Conservation (phyloP, 2,888 invertebrate genomes). For the Chymomyza procnemis region DNA sequence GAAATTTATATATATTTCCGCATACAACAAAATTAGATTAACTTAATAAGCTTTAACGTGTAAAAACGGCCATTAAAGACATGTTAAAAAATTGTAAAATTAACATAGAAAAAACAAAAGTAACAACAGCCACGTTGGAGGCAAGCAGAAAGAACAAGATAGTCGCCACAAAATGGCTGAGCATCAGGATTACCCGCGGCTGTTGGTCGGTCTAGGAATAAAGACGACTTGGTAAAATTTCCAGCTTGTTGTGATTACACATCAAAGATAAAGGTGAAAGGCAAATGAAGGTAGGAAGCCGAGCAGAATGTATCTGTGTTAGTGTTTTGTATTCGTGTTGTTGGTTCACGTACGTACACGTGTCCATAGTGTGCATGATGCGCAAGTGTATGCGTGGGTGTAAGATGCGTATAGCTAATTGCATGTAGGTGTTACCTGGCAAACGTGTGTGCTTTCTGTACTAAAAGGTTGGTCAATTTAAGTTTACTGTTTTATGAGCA, state of each 20-base stretch:
- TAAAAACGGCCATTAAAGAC: neutral
- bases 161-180: neutral
- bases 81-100: neutral
- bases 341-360: neutral
- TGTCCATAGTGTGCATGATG: neutral
- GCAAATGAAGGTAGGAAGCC: constrained; percentile 1
- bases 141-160: neutral
- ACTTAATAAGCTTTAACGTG: neutral
- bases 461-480: neutral
- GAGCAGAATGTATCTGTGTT: neutral
- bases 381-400: neutral
- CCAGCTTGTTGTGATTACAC: neutral
- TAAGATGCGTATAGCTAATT: neutral
- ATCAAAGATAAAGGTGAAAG: neutral
- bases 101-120: neutral
- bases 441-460: neutral
- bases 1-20: too few relatives aligned
- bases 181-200: neutral
- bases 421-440: neutral
- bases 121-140: too few relatives aligned
- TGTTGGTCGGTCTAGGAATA: neutral
- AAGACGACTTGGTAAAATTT: neutral
- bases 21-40: too few relatives aligned
- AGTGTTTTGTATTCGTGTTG: neutral
- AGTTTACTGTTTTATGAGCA: neutral